These are phyloP conservation scores for Corapipo altera DNA, from an alignment of 2,113 vertebrate species.

Conservation along the genomic window DNA sequence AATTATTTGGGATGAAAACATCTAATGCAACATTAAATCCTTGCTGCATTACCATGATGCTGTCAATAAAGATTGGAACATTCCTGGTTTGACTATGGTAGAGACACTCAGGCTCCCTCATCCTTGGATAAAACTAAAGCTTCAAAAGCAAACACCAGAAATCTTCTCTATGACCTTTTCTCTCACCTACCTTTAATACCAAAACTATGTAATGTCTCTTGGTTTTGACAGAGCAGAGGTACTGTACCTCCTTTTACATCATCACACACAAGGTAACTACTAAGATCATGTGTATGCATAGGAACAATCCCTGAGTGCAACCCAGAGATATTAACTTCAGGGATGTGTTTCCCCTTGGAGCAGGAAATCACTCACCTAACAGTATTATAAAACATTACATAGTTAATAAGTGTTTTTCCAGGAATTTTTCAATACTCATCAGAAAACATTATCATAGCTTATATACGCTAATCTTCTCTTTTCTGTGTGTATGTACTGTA, in stretches of 20 bases:
- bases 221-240: neutral
- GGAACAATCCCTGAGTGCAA: neutral
- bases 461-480: conserved; percentile 49
- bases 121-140: conserved; percentile 4
- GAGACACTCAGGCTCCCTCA: neutral
- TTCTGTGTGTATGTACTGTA: neutral
- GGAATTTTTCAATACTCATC: conserved; percentile 30
- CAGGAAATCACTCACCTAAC: neutral
- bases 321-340: neutral
- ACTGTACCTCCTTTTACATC: neutral
- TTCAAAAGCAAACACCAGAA: conserved; percentile 49
- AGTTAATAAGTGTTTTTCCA: conserved; percentile 47
- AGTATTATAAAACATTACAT: neutral
- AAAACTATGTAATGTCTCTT: neutral
- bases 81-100: neutral
- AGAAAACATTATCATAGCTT: conserved; percentile 3
- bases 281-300: neutral
- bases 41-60: neutral
- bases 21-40: neutral
- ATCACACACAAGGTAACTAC: neutral
- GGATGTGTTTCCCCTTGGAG: neutral
- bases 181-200: neutral
- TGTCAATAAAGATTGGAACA: neutral
- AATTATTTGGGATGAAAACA: neutral
- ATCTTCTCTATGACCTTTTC: neutral